These are phyloP conservation scores for Ichneumoninae sp. DNA, from an alignment of 2,888 invertebrate species.

Conservation along the genomic window DNA sequence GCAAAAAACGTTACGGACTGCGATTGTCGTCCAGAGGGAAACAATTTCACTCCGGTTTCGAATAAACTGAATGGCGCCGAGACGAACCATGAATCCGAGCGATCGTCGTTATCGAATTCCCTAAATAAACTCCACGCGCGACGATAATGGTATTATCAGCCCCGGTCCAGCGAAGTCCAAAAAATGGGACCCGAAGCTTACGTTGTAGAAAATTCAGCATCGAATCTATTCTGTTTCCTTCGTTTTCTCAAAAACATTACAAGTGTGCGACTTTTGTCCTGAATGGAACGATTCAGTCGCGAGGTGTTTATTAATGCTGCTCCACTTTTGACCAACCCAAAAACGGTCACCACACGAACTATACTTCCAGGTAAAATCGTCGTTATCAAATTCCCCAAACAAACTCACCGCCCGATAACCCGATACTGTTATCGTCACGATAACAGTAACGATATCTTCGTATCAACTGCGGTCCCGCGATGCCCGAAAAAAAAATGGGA, in stretches of 20 bases:
- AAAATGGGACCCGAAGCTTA: not conserved
- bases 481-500: not conserved
- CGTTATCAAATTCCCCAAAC: slow-evolving; percentile 9
- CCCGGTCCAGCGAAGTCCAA: not conserved
- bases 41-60: slow-evolving; percentile 25
- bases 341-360: slow-evolving; percentile 41
- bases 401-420: not conserved
- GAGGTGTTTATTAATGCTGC: slow-evolving; percentile 1
- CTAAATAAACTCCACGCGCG: slow-evolving; percentile 1
- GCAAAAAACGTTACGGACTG: too few relatives aligned
- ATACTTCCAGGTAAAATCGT: slow-evolving; percentile 25
- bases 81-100: slow-evolving; percentile 48
- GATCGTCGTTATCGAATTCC: not conserved
- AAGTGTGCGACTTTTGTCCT: not conserved
- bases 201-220: not conserved
- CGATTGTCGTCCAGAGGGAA: not conserved
- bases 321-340: slow-evolving; percentile 48
- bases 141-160: not conserved
- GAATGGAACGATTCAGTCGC: not conserved
- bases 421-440: too few relatives aligned
- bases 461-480: not conserved
- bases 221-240: not conserved
- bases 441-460: not conserved
- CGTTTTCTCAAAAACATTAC: not conserved
- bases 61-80: slow-evolving; percentile 47